These are phyloP conservation scores for Conopomorpha cramerella DNA, from an alignment of 1,140 invertebrate species.

Conservation along the genomic window DNA sequence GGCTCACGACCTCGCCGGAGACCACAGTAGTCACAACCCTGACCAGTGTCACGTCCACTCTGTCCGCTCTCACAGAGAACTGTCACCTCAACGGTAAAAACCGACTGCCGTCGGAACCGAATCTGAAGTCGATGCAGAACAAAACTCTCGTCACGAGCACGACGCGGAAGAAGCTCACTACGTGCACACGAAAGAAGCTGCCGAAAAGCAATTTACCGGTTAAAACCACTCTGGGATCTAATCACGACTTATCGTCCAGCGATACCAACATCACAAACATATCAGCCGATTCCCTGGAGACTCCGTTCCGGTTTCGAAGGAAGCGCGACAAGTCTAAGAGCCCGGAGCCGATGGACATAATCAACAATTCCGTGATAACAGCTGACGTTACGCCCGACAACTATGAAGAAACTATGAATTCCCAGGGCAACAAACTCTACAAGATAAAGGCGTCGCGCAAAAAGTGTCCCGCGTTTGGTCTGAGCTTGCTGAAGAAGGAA, in stretches of 20 bases:
- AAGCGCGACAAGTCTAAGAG: constrained; percentile 49
- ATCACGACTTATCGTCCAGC: constrained; percentile 47
- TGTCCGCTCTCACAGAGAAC: constrained; percentile 50
- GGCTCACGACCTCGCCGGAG: constrained; percentile 21
- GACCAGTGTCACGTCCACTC: constrained; percentile 40
- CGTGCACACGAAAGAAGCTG: constrained; percentile 42
- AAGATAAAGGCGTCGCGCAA: constrained; percentile 54
- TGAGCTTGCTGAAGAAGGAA: constrained; percentile 44
- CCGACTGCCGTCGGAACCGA: constrained; percentile 37
- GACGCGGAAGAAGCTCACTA: constrained; percentile 42
- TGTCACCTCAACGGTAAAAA: constrained; percentile 50
- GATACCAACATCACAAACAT: constrained; percentile 55
- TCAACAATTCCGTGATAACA: constrained; percentile 36
- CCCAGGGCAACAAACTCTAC: constrained; percentile 52
- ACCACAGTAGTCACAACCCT: constrained; percentile 19
- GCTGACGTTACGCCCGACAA: constrained; percentile 44
- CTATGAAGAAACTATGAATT: constrained; percentile 43
- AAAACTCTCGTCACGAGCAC: constrained; percentile 17
- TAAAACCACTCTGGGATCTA: constrained; percentile 31
- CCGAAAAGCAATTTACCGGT: constrained; percentile 24
- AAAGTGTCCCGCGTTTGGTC: constrained; percentile 43
- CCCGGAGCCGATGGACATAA: constrained; percentile 51
- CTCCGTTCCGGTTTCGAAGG: constrained; percentile 45
- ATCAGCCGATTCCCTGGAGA: constrained; percentile 48
- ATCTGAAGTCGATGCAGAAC: constrained; percentile 35